A percentile compares a stretch with the other conserved stretches of the same genome.
phyloP scores from a whole-genome alignment of 2,113 vertebrate species.

The Silurus glanis region DNA sequence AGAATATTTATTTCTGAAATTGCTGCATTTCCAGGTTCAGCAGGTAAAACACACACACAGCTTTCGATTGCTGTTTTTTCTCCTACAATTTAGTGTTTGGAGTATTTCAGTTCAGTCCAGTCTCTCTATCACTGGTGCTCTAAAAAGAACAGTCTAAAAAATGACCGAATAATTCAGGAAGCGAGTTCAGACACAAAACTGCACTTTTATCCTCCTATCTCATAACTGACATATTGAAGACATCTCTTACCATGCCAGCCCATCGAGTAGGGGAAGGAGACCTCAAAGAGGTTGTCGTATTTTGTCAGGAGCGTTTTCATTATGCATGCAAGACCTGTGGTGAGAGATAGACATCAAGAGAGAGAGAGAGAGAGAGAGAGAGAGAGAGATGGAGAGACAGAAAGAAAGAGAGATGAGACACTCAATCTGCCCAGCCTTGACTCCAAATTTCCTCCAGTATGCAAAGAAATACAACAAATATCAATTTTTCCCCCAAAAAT shows the following conservation, averaged over 20 bases:
- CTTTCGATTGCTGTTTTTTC: no score
- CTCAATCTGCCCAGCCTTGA: conserved; percentile 29
- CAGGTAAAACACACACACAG: background rate
- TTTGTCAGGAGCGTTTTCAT: conserved; percentile 75
- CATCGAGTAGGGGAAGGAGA: conserved; percentile 76
- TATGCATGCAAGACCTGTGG: conserved; percentile 69
- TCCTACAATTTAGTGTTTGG: background rate
- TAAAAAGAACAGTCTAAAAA: background rate
- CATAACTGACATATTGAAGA: conserved; percentile 32
- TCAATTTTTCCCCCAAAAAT: background rate
- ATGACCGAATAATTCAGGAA: background rate
- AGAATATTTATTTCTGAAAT: background rate
- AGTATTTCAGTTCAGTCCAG: background rate
- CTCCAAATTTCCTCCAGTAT: conserved; percentile 44
- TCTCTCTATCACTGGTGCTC: background rate
- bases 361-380: conserved; percentile 26
- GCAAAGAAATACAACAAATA: background rate
- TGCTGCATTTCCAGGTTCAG: background rate
- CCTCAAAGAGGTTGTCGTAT: conserved; percentile 76
- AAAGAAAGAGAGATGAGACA: conserved; percentile 39
- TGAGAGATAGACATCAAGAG: conserved; percentile 26
- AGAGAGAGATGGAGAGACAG: conserved; percentile 19
- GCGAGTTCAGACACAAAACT: background rate
- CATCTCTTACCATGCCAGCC: conserved; percentile 74
- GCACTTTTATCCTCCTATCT: background rate